A percentile compares a stretch with the other conserved stretches of the same genome.
Conservation (phyloP, 2,113 vertebrate genomes). For the Pelmatolapia mariae region DNA sequence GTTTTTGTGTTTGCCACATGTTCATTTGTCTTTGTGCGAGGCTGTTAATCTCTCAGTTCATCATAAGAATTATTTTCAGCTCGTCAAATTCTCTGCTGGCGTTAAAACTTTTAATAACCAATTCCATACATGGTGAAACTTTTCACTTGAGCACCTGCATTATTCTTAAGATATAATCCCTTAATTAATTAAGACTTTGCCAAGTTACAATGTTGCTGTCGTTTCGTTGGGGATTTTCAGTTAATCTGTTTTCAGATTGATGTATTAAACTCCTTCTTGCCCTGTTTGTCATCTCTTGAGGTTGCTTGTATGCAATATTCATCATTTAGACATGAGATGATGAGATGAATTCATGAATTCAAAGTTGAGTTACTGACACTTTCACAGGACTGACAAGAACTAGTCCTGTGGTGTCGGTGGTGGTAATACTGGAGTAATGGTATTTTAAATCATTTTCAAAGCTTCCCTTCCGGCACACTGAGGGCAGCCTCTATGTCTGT, state of each 20-base stretch:
- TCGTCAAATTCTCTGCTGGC: neutral
- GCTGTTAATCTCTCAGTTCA: neutral
- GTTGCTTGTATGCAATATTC: neutral
- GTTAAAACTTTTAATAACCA: neutral
- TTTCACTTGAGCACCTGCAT: neutral
- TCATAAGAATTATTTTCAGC: neutral
- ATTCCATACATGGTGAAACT: neutral
- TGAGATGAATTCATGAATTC: neutral
- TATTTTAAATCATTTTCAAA: slow-evolving; percentile 16
- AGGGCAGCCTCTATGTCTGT: neutral
- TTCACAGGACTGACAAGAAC: neutral
- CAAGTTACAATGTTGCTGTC: neutral
- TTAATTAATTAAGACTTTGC: neutral
- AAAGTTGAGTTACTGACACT: neutral
- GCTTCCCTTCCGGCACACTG: neutral
- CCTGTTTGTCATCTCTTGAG: neutral
- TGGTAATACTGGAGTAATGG: neutral
- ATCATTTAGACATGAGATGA: neutral
- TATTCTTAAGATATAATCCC: neutral
- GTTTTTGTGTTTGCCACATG: neutral
- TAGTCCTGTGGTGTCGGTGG: neutral
- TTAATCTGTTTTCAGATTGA: neutral
- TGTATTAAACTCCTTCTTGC: neutral
- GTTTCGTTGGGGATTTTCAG: neutral
- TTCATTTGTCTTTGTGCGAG: neutral